These are phyloP conservation scores for Poecilus cupreus DNA, from an alignment of 2,888 invertebrate species.

Conservation along the genomic window DNA sequence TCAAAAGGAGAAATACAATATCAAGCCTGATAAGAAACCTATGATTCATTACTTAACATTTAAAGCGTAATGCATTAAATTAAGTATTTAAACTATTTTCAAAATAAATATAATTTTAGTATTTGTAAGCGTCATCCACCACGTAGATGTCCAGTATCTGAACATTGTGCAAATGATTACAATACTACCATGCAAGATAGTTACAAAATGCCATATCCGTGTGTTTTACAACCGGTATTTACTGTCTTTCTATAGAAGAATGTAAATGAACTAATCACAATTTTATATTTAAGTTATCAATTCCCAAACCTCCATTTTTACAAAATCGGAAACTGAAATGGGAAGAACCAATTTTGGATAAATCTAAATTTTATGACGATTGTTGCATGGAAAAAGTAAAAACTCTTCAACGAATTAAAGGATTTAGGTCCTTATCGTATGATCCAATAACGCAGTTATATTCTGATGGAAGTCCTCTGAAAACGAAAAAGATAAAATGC, in stretches of 20 bases:
- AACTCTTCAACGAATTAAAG: conserved; percentile 62
- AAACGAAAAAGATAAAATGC: conserved; percentile 60
- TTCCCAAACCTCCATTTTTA: conserved; percentile 65
- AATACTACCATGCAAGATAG: conserved; percentile 75
- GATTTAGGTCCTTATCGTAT: conserved; percentile 61
- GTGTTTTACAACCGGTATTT: conserved; percentile 73
- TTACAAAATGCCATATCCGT: conserved; percentile 74
- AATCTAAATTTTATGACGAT: conserved; percentile 67
- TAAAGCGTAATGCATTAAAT: conserved; percentile 62
- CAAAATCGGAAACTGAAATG: conserved; percentile 65
- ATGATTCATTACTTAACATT: conserved; percentile 65
- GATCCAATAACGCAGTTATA: conserved; percentile 66
- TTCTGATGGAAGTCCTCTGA: conserved; percentile 64
- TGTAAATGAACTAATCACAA: neutral
- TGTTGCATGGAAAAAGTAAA: conserved; percentile 62
- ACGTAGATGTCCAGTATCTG: neutral
- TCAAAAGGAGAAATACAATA: conserved; percentile 67
- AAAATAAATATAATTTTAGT: conserved; percentile 61
- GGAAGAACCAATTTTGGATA: conserved; percentile 60
- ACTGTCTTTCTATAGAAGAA: neutral
- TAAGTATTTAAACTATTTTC: conserved; percentile 71
- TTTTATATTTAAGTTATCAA: conserved; percentile 65
- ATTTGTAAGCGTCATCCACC: neutral
- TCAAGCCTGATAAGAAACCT: conserved; percentile 60
- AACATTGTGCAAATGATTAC: conserved; percentile 72